A percentile compares a stretch with the other conserved stretches of the same genome.
phyloP scores from a whole-genome alignment of 2,888 invertebrate genomes.

The Spodoptera picta region DNA sequence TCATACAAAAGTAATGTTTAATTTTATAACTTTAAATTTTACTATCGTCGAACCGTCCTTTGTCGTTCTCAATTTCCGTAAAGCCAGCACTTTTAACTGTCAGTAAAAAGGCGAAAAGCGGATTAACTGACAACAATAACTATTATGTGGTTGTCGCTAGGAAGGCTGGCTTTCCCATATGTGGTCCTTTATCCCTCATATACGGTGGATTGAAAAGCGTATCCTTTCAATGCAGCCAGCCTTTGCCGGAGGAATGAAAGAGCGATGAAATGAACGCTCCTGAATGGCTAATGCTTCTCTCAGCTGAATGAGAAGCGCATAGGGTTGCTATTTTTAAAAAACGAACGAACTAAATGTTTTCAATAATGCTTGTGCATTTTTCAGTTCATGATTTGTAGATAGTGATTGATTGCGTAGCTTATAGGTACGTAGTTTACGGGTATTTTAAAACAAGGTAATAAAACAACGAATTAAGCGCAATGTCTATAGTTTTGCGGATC shows the following conservation, averaged over 20 bases:
- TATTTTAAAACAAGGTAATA: too few species aligned
- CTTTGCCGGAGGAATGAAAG: constrained; percentile 62
- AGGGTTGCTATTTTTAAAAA: constrained; percentile 38
- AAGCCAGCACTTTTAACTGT: constrained; percentile 17
- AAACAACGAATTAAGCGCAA: too few species aligned
- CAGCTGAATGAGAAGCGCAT: constrained; percentile 60
- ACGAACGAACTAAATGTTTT: constrained; percentile 5
- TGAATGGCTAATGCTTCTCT: constrained; percentile 72
- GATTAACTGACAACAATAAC: constrained; percentile 52
- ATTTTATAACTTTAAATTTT: too few species aligned
- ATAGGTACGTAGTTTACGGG: too few species aligned
- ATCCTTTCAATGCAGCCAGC: constrained; percentile 66
- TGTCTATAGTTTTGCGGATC: too few species aligned
- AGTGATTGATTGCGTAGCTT: neutral
- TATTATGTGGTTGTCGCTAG: constrained; percentile 41
- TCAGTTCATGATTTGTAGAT: constrained; percentile 7
- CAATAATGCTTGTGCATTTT: constrained; percentile 8
- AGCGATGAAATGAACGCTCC: constrained; percentile 62
- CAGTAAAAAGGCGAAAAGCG: constrained; percentile 33
- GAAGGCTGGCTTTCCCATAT: constrained; percentile 36
- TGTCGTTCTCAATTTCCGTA: constrained; percentile 1
- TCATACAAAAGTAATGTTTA: neutral
- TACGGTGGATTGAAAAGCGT: constrained; percentile 59
- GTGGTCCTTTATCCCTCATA: constrained; percentile 41
- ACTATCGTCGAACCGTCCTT: neutral